A percentile compares a stretch with the other conserved stretches of the same genome.
Conservation (phyloP, 1,140 invertebrate genomes). For the Platyscapa corneri region DNA sequence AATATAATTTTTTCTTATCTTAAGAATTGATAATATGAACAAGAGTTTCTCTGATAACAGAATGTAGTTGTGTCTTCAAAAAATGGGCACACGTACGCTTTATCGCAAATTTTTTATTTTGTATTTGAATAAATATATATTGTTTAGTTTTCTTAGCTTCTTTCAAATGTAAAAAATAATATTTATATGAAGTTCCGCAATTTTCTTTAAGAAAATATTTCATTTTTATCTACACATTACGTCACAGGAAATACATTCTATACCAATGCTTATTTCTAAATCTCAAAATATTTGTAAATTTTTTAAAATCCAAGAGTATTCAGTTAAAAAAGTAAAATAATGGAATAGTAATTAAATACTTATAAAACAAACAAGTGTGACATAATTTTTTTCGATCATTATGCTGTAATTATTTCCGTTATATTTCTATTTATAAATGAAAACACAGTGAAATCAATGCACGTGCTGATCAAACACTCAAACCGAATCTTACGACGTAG, state of each 20-base stretch:
- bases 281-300: neutral
- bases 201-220: neutral
- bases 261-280: neutral
- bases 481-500: neutral
- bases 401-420: neutral
- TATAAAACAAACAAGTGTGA: neutral
- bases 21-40: neutral
- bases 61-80: neutral
- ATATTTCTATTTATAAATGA: neutral
- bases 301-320: neutral
- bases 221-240: neutral
- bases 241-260: neutral
- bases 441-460: conserved; percentile 36
- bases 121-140: neutral
- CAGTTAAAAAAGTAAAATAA: neutral
- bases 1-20: neutral
- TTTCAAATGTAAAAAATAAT: neutral
- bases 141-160: neutral
- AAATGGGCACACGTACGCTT: neutral
- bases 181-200: neutral
- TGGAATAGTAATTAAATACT: neutral
- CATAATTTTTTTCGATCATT: neutral
- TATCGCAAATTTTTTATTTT: neutral
- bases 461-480: neutral
- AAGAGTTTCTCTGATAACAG: neutral